phyloP scores from a whole-genome alignment of 2,113 vertebrate species.

The Machaerirhynchus nigripectus region DNA sequence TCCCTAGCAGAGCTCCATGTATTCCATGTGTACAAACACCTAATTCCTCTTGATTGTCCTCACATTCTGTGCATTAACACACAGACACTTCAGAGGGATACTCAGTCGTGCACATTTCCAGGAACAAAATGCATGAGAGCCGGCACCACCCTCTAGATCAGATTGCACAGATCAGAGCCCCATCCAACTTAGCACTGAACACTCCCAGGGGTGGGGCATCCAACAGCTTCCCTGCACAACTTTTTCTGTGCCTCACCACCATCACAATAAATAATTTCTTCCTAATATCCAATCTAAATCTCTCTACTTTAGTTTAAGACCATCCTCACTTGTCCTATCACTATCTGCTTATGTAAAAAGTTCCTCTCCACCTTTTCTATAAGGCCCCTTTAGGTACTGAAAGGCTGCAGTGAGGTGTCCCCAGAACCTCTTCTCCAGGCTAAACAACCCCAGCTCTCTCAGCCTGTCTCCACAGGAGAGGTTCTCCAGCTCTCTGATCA shows the following conservation, averaged over 20 bases:
- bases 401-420: not conserved
- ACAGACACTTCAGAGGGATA: not conserved
- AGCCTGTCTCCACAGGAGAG: not conserved
- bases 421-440: not conserved
- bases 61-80: rapidly evolving
- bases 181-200: not conserved
- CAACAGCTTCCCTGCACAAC: not conserved
- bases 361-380: not conserved
- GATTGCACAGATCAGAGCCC: not conserved
- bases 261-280: not conserved
- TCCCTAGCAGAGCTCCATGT: not conserved
- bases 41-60: not conserved
- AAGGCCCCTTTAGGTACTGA: not conserved
- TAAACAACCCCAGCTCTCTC: not conserved
- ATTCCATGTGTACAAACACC: not conserved
- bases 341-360: not conserved
- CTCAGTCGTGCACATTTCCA: not conserved
- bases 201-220: not conserved
- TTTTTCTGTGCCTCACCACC: not conserved
- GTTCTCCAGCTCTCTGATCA: not conserved
- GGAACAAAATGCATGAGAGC: not conserved
- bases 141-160: not conserved
- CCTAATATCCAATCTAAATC: not conserved
- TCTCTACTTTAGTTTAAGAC: not conserved
- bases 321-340: not conserved